These are phyloP conservation scores for Homalodisca vitripennis DNA, from an alignment of 1,140 invertebrate genomes.

Conservation along the genomic window DNA sequence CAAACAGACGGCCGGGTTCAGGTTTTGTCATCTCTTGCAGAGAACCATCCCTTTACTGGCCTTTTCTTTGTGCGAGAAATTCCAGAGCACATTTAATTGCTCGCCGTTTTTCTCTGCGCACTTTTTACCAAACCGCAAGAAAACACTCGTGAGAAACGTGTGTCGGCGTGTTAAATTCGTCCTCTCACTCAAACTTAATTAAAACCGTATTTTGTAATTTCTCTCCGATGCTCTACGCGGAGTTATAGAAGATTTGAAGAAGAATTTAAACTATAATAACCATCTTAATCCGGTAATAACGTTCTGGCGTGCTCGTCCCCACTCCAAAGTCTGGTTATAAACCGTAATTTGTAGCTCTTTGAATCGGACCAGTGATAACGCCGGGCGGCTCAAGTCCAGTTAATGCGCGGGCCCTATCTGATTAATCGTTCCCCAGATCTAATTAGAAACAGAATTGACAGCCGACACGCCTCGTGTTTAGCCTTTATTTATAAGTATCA, in stretches of 20 bases:
- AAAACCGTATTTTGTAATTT: too few relatives aligned
- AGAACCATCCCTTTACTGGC: not conserved
- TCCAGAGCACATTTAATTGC: not conserved
- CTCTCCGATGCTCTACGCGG: too few relatives aligned
- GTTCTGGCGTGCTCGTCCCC: too few relatives aligned
- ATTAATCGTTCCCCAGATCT: conserved; percentile 10
- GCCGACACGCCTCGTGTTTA: not conserved
- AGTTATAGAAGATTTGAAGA: too few relatives aligned
- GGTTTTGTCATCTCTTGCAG: not conserved
- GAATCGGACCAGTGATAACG: not conserved
- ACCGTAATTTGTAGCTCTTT: not conserved
- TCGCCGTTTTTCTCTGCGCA: not conserved
- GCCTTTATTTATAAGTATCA: conserved; percentile 16
- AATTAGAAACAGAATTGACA: conserved; percentile 24
- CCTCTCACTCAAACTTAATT: too few relatives aligned
- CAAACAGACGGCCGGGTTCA: not conserved
- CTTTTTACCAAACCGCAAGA: not conserved
- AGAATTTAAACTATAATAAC: too few relatives aligned
- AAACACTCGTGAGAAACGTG: too few relatives aligned
- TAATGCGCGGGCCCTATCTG: not conserved
- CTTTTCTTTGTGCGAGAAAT: not conserved
- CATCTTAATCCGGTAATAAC: too few relatives aligned
- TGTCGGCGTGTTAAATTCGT: too few relatives aligned
- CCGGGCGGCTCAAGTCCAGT: not conserved
- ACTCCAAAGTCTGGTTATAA: too few relatives aligned